phyloP scores from a whole-genome alignment of 2,113 vertebrate genomes.

The Microcebus tavaratra region DNA sequence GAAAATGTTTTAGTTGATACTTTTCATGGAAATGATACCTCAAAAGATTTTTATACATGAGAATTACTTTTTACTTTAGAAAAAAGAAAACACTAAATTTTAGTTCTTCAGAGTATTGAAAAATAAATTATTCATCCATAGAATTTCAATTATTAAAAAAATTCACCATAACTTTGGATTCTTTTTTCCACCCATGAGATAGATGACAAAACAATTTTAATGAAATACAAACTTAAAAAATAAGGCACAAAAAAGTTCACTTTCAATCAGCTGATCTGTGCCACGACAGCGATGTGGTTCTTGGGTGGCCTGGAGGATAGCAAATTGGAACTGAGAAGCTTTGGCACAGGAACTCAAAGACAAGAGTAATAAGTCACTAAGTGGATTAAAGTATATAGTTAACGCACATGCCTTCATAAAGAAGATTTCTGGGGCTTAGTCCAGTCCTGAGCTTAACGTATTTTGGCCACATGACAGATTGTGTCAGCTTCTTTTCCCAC shows the following conservation, averaged over 20 bases:
- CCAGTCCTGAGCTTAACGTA: neutral
- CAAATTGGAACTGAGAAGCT: neutral
- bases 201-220: slow-evolving; percentile 11
- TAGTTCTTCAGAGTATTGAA: slow-evolving; percentile 9
- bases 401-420: slow-evolving; percentile 27
- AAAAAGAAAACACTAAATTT: slow-evolving; percentile 22
- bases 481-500: neutral
- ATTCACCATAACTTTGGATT: neutral
- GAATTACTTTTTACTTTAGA: slow-evolving; percentile 3
- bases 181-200: neutral
- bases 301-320: neutral
- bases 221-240: slow-evolving; percentile 24
- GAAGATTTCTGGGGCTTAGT: neutral
- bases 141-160: neutral
- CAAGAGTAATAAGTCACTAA: neutral
- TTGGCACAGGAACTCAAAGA: neutral
- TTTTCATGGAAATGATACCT: neutral
- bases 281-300: neutral
- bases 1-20: neutral
- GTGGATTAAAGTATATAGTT: neutral
- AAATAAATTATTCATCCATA: neutral
- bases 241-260: neutral
- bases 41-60: neutral
- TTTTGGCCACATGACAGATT: neutral
- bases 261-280: neutral